These are phyloP conservation scores for Diachasmimorpha longicaudata DNA, from an alignment of 1,140 invertebrate genomes.

Conservation along the genomic window DNA sequence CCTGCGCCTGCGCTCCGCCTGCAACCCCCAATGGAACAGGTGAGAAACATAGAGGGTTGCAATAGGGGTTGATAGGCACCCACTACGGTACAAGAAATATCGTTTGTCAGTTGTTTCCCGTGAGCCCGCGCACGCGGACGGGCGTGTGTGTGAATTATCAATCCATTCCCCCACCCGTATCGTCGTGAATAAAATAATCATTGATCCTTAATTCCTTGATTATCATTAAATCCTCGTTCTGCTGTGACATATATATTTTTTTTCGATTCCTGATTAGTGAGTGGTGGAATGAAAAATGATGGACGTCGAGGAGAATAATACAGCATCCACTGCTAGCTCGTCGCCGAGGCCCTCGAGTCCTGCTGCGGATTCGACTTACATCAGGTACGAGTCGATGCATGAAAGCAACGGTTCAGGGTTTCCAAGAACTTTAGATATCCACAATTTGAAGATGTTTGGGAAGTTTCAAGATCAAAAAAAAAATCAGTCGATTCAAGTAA, in stretches of 20 bases:
- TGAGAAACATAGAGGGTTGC: conserved; percentile 44
- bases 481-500: too few relatives aligned
- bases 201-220: background rate
- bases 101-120: conserved; percentile 58
- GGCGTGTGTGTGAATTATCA: conserved; percentile 38
- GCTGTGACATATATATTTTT: background rate
- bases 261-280: conserved; percentile 16
- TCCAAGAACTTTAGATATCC: too few relatives aligned
- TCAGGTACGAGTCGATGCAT: conserved; percentile 47
- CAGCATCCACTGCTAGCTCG: conserved; percentile 57
- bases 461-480: too few relatives aligned
- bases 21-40: background rate
- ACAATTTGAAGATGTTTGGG: too few relatives aligned
- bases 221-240: background rate
- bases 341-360: conserved; percentile 59
- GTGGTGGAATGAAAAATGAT: conserved; percentile 56
- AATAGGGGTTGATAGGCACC: conserved; percentile 36
- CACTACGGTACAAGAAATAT: conserved; percentile 33
- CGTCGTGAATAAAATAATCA: background rate
- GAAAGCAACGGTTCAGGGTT: too few relatives aligned
- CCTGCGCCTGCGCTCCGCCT: background rate
- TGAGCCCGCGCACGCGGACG: conserved; percentile 60
- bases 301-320: conserved; percentile 58
- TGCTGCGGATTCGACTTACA: conserved; percentile 55
- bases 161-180: conserved; percentile 36